A percentile compares a stretch with the other conserved stretches of the same genome.
Conservation (phyloP, 2,888 invertebrate genomes). For the Perizoma flavofasciatum region DNA sequence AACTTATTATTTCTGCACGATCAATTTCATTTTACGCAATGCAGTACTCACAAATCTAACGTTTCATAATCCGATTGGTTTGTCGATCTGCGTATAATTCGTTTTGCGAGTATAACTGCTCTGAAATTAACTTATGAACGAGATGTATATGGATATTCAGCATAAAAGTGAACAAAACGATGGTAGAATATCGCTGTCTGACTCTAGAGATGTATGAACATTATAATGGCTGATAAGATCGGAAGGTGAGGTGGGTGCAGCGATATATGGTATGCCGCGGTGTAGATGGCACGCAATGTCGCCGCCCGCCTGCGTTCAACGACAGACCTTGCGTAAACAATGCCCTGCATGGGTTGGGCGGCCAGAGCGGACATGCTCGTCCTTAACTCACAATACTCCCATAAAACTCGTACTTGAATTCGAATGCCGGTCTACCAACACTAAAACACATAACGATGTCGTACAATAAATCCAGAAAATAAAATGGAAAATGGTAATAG, state of each 20-base stretch:
- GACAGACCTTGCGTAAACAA: constrained; percentile 57
- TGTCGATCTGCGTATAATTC: constrained; percentile 6
- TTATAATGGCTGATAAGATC: constrained; percentile 46
- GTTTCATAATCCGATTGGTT: neutral
- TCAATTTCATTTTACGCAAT: constrained; percentile 9
- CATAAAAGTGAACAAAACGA: constrained; percentile 17
- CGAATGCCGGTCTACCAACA: constrained; percentile 16
- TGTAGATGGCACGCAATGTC: constrained; percentile 50
- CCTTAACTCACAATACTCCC: constrained; percentile 39
- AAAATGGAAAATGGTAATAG: constrained; percentile 25
- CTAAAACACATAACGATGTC: constrained; percentile 12
- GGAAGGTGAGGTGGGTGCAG: constrained; percentile 49
- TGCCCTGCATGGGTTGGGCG: constrained; percentile 48
- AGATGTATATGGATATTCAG: constrained; percentile 11
- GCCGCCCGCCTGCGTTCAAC: constrained; percentile 38
- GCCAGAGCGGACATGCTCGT: constrained; percentile 39
- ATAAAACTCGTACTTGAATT: constrained; percentile 24
- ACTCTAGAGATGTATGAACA: constrained; percentile 32
- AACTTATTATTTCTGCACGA: neutral
- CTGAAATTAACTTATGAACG: constrained; percentile 12
- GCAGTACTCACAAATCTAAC: constrained; percentile 8
- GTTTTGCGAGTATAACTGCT: constrained; percentile 1
- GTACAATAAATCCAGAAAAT: constrained; percentile 19
- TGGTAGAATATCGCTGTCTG: constrained; percentile 29
- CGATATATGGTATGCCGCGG: constrained; percentile 45